These are phyloP conservation scores for Enteromius treurensis DNA, from an alignment of 2,797 vertebrate genomes.

Conservation along the genomic window DNA sequence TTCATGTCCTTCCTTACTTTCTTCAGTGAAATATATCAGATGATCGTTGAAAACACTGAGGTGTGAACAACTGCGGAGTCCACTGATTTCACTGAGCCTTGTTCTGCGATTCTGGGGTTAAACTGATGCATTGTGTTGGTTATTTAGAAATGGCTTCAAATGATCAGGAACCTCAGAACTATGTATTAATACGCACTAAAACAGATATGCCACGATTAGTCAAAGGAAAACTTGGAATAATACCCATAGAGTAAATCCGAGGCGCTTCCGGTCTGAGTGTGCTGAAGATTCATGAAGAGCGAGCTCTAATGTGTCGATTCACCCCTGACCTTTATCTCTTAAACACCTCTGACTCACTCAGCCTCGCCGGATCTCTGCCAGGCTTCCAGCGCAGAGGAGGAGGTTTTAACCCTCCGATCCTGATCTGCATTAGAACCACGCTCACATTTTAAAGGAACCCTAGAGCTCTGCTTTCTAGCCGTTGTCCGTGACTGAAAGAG, in stretches of 20 bases:
- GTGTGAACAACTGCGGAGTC: neutral
- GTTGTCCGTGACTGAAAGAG: neutral
- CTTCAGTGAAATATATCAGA: neutral
- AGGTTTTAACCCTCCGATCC: neutral
- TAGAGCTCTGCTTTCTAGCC: neutral
- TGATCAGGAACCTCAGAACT: neutral
- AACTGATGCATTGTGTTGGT: neutral
- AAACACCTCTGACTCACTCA: neutral
- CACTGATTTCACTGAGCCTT: neutral
- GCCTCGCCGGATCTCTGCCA: neutral
- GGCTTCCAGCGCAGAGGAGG: neutral
- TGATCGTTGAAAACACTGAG: neutral
- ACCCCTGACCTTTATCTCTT: neutral
- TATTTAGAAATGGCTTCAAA: neutral
- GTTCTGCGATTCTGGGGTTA: neutral
- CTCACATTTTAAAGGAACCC: neutral
- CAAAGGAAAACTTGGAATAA: neutral
- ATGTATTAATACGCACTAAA: neutral
- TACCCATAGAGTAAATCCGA: neutral
- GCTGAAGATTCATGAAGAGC: neutral
- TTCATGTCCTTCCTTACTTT: neutral
- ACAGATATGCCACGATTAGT: neutral
- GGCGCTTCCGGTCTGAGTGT: too few species aligned
- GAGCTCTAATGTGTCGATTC: neutral
- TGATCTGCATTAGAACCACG: neutral